Evolutionary conservation across 1,140 invertebrate species (phyloP).

Genomic region (Drosophila nasuta): DNA sequence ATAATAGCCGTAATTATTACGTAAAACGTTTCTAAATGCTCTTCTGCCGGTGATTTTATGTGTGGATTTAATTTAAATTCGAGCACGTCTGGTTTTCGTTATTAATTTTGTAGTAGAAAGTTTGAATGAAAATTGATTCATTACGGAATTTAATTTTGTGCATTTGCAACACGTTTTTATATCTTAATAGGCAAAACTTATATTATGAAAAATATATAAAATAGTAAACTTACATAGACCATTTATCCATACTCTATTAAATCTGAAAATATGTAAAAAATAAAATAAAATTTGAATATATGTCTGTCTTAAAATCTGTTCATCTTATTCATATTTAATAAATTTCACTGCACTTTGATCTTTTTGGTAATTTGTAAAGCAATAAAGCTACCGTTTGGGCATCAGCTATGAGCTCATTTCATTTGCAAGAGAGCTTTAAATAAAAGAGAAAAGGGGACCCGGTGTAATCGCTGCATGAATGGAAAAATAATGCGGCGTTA

Average conservation of each 20-base stretch:
- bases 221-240: no score
- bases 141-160: neutral
- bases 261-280: no score
- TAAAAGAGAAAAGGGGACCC: neutral
- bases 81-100: neutral
- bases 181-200: neutral
- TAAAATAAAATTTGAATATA: no score
- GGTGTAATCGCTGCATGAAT: constrained; percentile 37
- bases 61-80: constrained; percentile 17
- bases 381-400: constrained; percentile 39
- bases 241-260: no score
- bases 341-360: neutral
- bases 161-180: neutral
- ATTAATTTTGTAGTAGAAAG: constrained; percentile 17
- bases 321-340: neutral
- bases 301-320: neutral
- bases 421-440: neutral
- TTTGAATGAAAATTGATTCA: constrained; percentile 29
- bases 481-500: constrained; percentile 25
- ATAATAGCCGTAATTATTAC: constrained; percentile 78
- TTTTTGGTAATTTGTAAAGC: neutral
- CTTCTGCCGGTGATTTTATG: constrained; percentile 30
- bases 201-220: neutral
- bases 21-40: constrained; percentile 72
- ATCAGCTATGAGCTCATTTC: constrained; percentile 23